Conservation (phyloP, 2,113 vertebrate species). For the Rhinoptilus africanus region DNA sequence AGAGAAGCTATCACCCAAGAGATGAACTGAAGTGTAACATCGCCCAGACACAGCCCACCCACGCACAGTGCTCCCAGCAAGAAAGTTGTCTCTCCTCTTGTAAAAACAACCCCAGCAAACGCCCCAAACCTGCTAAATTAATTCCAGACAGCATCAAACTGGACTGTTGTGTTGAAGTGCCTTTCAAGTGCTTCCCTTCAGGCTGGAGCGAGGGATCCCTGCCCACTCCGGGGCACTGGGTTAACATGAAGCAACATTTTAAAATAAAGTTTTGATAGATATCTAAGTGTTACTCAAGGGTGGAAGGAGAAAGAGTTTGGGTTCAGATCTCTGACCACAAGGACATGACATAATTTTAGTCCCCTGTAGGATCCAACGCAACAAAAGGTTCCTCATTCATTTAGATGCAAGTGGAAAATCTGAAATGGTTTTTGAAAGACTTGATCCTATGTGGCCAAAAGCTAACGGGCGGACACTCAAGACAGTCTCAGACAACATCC, state of each 20-base stretch:
- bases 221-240: neutral
- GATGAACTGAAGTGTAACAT: accelerated
- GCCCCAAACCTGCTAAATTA: neutral
- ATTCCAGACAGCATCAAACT: neutral
- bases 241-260: neutral
- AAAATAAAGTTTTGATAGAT: neutral
- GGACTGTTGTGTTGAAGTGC: neutral
- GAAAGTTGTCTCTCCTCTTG: neutral
- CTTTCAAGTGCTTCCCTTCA: neutral
- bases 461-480: neutral
- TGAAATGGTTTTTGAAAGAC: neutral
- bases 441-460: neutral
- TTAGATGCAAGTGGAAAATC: neutral
- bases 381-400: accelerated
- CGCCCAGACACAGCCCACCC: neutral
- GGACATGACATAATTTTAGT: neutral
- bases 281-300: accelerated
- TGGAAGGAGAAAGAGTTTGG: neutral
- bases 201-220: neutral
- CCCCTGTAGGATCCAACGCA: neutral
- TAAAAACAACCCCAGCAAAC: neutral
- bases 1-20: neutral
- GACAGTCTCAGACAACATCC: neutral
- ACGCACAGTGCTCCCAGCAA: neutral
- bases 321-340: neutral